Percentiles rank a stretch among this genome's conserved stretches.
phyloP scores from a whole-genome alignment of 2,113 vertebrate species.

The Empidonax alnorum region DNA sequence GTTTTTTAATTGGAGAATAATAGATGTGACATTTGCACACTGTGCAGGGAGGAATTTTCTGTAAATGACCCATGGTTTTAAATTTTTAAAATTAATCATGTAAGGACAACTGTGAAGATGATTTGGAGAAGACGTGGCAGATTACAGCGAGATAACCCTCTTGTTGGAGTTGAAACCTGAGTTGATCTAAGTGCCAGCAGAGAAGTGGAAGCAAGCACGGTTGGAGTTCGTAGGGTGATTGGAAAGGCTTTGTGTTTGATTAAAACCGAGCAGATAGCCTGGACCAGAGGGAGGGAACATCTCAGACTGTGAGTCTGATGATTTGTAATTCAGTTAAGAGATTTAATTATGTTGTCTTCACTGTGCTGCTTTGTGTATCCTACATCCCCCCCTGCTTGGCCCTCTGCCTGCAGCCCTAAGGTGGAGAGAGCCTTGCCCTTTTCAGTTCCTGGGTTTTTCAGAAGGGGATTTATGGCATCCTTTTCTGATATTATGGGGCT shows the following conservation, averaged over 20 bases:
- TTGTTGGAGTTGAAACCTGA: neutral
- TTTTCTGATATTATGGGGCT: rapidly evolving
- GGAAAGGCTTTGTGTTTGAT: neutral
- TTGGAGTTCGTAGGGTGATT: neutral
- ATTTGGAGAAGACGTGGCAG: neutral
- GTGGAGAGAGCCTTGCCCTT: neutral
- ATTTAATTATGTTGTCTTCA: slow-evolving; percentile 17
- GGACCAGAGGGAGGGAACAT: neutral
- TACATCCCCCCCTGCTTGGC: neutral
- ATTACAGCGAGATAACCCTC: neutral
- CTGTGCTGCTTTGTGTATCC: neutral
- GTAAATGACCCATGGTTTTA: neutral
- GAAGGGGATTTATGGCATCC: neutral
- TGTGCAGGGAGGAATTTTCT: neutral
- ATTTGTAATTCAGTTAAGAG: slow-evolving; percentile 32
- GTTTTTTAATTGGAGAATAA: neutral
- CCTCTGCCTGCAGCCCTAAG: neutral
- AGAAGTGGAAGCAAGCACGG: neutral
- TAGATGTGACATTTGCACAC: neutral
- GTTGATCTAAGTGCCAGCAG: neutral
- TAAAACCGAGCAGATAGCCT: slow-evolving; percentile 5
- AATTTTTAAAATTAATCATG: neutral
- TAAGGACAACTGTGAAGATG: neutral
- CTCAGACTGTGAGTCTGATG: neutral
- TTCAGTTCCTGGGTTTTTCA: neutral